Evolutionary conservation across 2,888 invertebrate genomes (phyloP), one percentile per base, ranked within the genome.

Genomic region (Macaria notata): DNA sequence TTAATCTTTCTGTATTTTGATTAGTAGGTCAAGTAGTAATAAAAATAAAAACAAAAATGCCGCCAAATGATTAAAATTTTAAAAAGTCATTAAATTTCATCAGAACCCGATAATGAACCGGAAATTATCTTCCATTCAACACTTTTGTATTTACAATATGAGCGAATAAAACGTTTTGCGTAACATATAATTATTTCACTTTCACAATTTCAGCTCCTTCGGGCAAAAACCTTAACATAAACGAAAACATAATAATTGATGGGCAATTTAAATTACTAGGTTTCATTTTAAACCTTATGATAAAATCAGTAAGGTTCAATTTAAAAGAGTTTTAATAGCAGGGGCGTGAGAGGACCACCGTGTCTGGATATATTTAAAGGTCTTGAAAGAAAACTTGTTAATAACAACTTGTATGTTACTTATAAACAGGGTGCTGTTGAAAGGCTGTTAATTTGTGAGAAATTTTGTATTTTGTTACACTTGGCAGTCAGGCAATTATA

Each of bases 161-260:
- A 8, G 38, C 19, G n/a, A 31, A 44, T 51, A 44, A 38, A 51
- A 56, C 51, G 47, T 55, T 54, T 72, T 74, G 71, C 65, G 62
- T 71, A 75, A 74, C 66, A 68, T 62, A 76, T 59, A 46, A 76
- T 81, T 79, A 79, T 76, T 63, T 71, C 67, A 72, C 83, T 82
- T 82, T 82, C 83, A 79, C 79, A 76, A 72, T 70, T 73, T 60
- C 57, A 43, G 19, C 45, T 53, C 59, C 56, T 59, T 62, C 51
- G 57, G 53, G 44, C 50, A 38, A 50, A 46, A 59, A 59, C 33
- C 46, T 43, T 54, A 48, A 9, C 36, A 5, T 46, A 41, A 47
- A 38, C 30, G 44, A 57, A 62, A 59, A 59, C 53, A 61, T 66
- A 59, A 54, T 61, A 64, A 56, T 48, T 63, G 36, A 58, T 45